Base-by-base conservation (phyloP, 2,797 vertebrate genomes). In the Sarcoramphus papa region DNA sequence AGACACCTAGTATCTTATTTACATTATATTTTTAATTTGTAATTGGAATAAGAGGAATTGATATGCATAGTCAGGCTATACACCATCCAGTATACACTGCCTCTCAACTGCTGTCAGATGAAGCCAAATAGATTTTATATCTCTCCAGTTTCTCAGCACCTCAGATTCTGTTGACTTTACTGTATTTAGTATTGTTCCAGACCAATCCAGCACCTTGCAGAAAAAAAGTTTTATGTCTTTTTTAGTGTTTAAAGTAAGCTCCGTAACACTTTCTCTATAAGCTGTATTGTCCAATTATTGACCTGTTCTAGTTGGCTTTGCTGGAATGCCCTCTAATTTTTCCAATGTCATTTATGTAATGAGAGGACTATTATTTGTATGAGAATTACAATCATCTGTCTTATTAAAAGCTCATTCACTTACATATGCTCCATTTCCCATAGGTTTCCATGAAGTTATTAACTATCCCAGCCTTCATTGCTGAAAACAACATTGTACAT, bases 381-480 rank as follows among this genome's bases (percentile, higher is more conserved):
- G 54, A 79, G 41, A 95, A 96, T 86, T 90, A 70, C 37, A 83
- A 50, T 81, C 2, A 75, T 85, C 18, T 63, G 24, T 82, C 35
- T 77, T 84, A 77, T 88, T 96, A 94, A 91, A 92, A 90, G n/a
- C 31, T 90, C 12, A 77, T 91, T 92, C 43, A 85, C 3, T 6
- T 85, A 64, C 43, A 41, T 62, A 82, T 85, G 87, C 57, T 85
- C n/a, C 15, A 68, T 94, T 96, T 95, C 82, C 76, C 64, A 37
- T 57, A 81, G 53, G 47, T 75, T 93, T 87, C 74, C 50, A 41
- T 65, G 22, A 70, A 73, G 25, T 75, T 95, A 80, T 80, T 90
- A 50, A 48, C 73, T 80, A 57, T 75, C 35, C 6, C 50, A 80
- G 22, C 15, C n/a, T 73, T 93, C 78, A 67, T 14, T 79, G 43